Base-by-base conservation (phyloP, 1,140 invertebrate species). In the Zaprionus taronus region DNA sequence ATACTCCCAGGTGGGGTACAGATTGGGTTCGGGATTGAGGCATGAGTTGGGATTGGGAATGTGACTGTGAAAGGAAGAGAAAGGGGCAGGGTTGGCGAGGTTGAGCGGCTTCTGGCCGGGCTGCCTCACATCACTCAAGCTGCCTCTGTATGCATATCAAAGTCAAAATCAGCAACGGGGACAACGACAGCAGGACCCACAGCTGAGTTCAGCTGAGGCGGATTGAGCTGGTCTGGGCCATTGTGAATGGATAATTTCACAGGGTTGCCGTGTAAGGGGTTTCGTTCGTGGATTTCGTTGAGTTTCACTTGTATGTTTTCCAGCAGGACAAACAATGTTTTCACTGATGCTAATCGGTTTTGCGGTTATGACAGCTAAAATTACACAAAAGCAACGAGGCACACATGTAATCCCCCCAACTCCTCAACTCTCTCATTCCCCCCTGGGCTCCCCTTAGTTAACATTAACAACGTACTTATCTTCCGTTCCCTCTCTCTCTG, bases 321-420 rank as follows among this genome's bases (percentile, higher is more conserved):
- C 28, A 34, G 41, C 58, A 49, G 26, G 26, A 17, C 55, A 11
- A 69, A 78, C 81, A 83, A 78, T 83, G 75, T 84, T 79, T 71
- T 68, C 78, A 74, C 58, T 68, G 72, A 90, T 90, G 81, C 74
- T 90, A 89, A 89, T 89, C 85, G 84, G 85, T 90, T 90, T 81
- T 90, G 79, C 81, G 74, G 83, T 90, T 90, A 90, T 89, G 84
- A 89, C 84, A 90, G 84, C 84, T 90, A 74, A 89, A 72, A 90
- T 85, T 89, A 67, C 34, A 89, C 85, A 89, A 84, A 72, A 75
- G 61, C 65, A 69, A 14, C 17, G 12, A 11, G 24, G 57, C 44
- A 61, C 55, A 58, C 51, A 55, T 12, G 49, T 34, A 14, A 22
- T 57, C 14, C 55, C 55, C 41, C 55, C 14, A 14, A 15, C 20